Base-by-base conservation (phyloP, 2,888 invertebrate genomes). In the Sepiola atlantica region DNA sequence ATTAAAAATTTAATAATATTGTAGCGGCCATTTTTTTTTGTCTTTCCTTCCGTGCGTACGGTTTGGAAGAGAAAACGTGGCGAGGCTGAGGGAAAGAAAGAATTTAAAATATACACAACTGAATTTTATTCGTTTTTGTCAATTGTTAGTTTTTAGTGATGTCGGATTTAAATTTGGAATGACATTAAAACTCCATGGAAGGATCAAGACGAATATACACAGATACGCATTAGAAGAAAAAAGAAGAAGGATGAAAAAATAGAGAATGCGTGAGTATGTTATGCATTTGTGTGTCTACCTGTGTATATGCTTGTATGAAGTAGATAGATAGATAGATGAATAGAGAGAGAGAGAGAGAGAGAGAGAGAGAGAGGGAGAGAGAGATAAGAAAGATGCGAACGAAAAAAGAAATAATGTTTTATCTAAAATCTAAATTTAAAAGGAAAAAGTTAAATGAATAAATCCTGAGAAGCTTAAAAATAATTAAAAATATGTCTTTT, bases 401-500 rank as follows among this genome's bases (percentile, higher is more conserved):
- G 6, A 6, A 57, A 20, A 57, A 77, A 0, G n/a, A 18, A 77
- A 28, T 12, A 28, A n/a, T n/a, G 14, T n/a, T 28, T 77, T 77
- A 77, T 77, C 77, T 77, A n/a, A 77, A 77, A 77, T 77, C n/a
- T 12, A 77, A 77, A 77, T 77, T n/a, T 10, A n/a, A 77, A 77
- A 61, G 28, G n/a, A 45, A 45, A 45, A 45, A 45, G 45, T 45
- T 45, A 45, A 45, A 45, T 45, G 45, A 77, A 77, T 61, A 61
- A 21, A 20, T 0, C 16, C 28, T 28, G 28, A 12, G 77, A 28
- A 77, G 28, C 77, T 77, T 77, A n/a, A 77, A 77, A 77, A 77
- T 77, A 77, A 77, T 77, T 77, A 77, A 77, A 45, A 77, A 77
- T 77, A 77, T n/a, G 61, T 77, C 77, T 77, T 77, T 77, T n/a